phyloP scores from a whole-genome alignment of 2,113 vertebrate species.

The Globicephala melas region DNA sequence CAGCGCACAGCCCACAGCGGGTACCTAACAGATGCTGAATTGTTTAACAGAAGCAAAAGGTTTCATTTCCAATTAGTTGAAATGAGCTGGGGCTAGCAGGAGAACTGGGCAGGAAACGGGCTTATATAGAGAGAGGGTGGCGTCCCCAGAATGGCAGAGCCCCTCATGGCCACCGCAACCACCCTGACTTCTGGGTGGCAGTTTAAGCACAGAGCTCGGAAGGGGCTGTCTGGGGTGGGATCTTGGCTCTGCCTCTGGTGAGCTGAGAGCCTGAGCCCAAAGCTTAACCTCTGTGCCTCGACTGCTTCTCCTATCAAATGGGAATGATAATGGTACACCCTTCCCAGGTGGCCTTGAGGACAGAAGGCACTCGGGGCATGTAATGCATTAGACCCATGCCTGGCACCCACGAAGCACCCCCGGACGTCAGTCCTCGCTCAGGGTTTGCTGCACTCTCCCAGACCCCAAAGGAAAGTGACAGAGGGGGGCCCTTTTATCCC shows the following conservation, averaged over 20 bases:
- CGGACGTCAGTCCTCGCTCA: not conserved
- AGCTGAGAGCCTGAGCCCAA: not conserved
- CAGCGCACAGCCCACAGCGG: not conserved
- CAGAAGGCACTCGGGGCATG: not conserved
- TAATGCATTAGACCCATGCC: not conserved
- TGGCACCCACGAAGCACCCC: not conserved
- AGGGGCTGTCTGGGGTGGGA: not conserved
- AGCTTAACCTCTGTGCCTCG: not conserved
- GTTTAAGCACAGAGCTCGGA: not conserved
- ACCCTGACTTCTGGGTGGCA: no score
- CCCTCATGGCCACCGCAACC: rapidly evolving
- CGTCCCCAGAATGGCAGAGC: rapidly evolving
- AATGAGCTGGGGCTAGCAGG: not conserved
- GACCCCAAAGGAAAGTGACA: not conserved
- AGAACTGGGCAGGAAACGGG: not conserved
- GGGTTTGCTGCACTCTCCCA: not conserved
- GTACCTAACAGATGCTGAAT: not conserved
- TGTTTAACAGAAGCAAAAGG: not conserved
- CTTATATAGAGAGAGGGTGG: not conserved
- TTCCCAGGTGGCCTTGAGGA: not conserved
- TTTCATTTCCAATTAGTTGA: not conserved
- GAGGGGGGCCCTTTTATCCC: not conserved
- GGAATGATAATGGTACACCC: no score
- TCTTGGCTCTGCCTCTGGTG: not conserved
- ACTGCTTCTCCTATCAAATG: not conserved